These are phyloP conservation scores for Lasioglossum albipes DNA, from an alignment of 1,140 invertebrate species.

Conservation along the genomic window DNA sequence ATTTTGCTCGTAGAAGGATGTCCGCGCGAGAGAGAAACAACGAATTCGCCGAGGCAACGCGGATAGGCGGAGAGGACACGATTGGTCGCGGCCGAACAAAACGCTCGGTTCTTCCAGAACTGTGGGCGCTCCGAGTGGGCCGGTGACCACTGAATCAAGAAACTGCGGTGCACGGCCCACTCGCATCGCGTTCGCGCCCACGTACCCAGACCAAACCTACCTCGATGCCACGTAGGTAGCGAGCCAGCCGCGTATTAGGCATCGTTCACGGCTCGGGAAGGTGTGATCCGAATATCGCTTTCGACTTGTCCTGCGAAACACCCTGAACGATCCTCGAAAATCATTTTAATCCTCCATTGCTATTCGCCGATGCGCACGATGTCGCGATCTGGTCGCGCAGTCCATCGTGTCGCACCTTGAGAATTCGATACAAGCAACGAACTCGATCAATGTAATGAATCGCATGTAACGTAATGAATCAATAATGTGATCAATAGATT, in stretches of 20 bases:
- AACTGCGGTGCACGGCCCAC: constrained; percentile 50
- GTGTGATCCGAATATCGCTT: constrained; percentile 36
- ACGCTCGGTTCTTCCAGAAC: constrained; percentile 41
- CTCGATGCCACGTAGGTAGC: constrained; percentile 54
- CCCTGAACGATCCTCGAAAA: background rate
- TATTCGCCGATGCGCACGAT: too few relatives aligned
- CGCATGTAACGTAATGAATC: too few relatives aligned
- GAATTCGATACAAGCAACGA: too few relatives aligned
- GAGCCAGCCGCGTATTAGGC: constrained; percentile 20
- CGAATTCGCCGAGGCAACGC: too few relatives aligned
- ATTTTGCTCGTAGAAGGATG: too few relatives aligned
- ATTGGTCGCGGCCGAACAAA: constrained; percentile 45
- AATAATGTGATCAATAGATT: too few relatives aligned
- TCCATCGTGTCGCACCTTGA: too few relatives aligned
- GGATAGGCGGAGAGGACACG: constrained; percentile 23
- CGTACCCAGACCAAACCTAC: constrained; percentile 50
- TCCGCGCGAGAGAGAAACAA: too few relatives aligned
- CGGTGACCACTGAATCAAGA: constrained; percentile 62
- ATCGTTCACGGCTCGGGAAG: constrained; percentile 13
- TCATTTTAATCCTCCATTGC: too few relatives aligned
- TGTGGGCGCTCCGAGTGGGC: constrained; percentile 64
- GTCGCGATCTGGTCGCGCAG: too few relatives aligned
- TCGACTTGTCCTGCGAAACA: constrained; percentile 1
- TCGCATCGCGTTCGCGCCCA: constrained; percentile 50
- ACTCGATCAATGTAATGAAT: too few relatives aligned